Evolutionary conservation across 2,797 vertebrate genomes (phyloP), one percentile per base, ranked within the genome.

Genomic region (Sebastes itinus): DNA sequence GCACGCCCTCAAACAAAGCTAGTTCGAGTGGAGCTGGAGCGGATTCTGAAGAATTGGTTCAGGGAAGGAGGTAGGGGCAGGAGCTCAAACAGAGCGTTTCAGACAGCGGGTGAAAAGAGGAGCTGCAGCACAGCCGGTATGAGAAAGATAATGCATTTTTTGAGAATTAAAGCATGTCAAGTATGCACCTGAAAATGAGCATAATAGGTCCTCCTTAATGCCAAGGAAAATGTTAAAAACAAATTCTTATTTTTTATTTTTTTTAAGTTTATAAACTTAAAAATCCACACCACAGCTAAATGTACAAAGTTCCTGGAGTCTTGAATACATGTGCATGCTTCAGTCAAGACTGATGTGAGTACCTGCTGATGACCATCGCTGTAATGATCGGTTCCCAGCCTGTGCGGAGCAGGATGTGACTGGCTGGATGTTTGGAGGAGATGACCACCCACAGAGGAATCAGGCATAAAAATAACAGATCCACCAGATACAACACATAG

Each of bases 291-390:
- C 4, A 46, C 33, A 30, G 2, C 10, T 62, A 58, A 7, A 28
- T 59, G 4, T 22, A 22, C 2, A 54, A 14, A 62, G 54, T 28
- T 13, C 1, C 20, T 59, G 27, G 11, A n/a, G 30, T 71, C 13
- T 66, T 49, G 7, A 78, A 35, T 32, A 20, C 1, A 54, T 23
- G 18, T 46, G 11, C 16, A 60, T 49, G 25, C 12, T 55, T 56
- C 5, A 54, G 6, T 35, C 8, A 52, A 38, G 14, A 23, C 3
- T 3, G 7, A 20, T 10, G 46, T 3, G 54, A 1, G 1, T 84
- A 99, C 98, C 98, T 99, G 96, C 98, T 99, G 81, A 99, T 98
- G 65, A 96, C 60, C 97, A 99, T 97, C 23, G 98, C 97, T 72
- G 97, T 98, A 61, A 99, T 96, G 87, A 99, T 97, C 22, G 98